phyloP scores from a whole-genome alignment of 2,888 invertebrate genomes.

The Arenicola marina region DNA sequence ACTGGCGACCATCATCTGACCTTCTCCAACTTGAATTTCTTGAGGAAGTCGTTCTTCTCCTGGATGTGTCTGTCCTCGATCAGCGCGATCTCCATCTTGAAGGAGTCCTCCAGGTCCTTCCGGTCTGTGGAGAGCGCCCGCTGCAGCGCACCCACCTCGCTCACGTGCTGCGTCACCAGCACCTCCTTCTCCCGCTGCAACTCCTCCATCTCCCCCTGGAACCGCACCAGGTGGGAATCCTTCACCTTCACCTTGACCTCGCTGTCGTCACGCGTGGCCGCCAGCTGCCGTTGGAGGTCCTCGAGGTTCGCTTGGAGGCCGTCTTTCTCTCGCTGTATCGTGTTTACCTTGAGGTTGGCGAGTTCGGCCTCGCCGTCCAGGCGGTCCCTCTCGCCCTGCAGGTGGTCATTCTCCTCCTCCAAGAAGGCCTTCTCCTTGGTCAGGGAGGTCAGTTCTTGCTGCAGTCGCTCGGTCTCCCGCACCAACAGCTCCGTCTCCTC shows the following conservation, averaged over 20 bases:
- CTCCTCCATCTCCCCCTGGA: neutral
- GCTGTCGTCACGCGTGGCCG: too few species aligned
- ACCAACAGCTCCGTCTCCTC: neutral
- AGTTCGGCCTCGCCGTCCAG: too few species aligned
- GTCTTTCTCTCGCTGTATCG: too few species aligned
- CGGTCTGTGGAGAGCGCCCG: slow-evolving; percentile 46
- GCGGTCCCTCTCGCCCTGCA: too few species aligned
- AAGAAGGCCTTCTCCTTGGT: too few species aligned
- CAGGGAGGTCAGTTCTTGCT: too few species aligned
- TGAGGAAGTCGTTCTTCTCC: slow-evolving; percentile 10
- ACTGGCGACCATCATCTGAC: neutral
- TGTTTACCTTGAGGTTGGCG: too few species aligned
- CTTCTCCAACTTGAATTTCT: slow-evolving; percentile 5
- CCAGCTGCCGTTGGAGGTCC: too few species aligned
- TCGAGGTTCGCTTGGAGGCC: too few species aligned
- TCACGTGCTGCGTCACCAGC: neutral
- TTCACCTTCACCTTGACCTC: too few species aligned
- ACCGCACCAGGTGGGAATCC: too few species aligned
- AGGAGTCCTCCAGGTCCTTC: slow-evolving; percentile 49
- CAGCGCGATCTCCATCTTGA: slow-evolving; percentile 44
- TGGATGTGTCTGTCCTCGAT: slow-evolving; percentile 39
- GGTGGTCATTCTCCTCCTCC: too few species aligned
- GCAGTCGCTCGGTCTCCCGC: neutral
- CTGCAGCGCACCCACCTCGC: slow-evolving; percentile 35
- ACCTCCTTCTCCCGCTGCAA: neutral